These are phyloP conservation scores for Coelinius sp. DNA, from an alignment of 2,888 invertebrate genomes.

Conservation along the genomic window DNA sequence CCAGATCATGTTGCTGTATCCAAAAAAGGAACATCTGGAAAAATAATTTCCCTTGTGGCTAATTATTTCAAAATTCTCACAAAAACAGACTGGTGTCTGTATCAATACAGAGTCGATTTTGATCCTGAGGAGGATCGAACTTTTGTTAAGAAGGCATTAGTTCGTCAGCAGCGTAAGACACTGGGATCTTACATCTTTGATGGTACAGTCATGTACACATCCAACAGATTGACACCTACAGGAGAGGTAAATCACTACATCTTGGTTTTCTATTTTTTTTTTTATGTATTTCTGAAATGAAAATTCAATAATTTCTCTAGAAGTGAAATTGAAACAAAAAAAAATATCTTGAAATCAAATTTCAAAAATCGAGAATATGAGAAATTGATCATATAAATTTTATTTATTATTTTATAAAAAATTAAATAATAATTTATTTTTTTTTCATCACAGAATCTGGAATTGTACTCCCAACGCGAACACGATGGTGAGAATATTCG, in stretches of 20 bases:
- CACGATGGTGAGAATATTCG: conserved; percentile 73
- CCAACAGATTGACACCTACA: conserved; percentile 71
- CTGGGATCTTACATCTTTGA: conserved; percentile 82
- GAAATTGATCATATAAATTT: no score
- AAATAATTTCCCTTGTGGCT: conserved; percentile 72
- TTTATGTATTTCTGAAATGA: no score
- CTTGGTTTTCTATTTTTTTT: background rate
- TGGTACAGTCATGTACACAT: conserved; percentile 79
- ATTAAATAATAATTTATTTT: background rate
- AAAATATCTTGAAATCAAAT: no score
- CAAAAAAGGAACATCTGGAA: conserved; percentile 72
- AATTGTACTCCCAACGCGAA: conserved; percentile 74
- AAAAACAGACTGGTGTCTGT: conserved; percentile 79
- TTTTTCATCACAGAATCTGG: conserved; percentile 64
- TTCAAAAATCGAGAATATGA: no score
- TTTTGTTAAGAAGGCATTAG: conserved; percentile 73
- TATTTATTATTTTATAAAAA: no score
- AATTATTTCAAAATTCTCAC: conserved; percentile 81
- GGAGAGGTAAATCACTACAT: background rate
- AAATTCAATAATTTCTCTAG: no score
- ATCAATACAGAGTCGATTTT: conserved; percentile 83
- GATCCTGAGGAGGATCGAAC: conserved; percentile 80
- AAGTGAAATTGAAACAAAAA: no score
- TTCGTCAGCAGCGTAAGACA: conserved; percentile 73
- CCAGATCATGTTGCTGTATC: conserved; percentile 53